Base-by-base conservation (phyloP, 2,797 vertebrate species). In the Rousettus madagascariensis region DNA sequence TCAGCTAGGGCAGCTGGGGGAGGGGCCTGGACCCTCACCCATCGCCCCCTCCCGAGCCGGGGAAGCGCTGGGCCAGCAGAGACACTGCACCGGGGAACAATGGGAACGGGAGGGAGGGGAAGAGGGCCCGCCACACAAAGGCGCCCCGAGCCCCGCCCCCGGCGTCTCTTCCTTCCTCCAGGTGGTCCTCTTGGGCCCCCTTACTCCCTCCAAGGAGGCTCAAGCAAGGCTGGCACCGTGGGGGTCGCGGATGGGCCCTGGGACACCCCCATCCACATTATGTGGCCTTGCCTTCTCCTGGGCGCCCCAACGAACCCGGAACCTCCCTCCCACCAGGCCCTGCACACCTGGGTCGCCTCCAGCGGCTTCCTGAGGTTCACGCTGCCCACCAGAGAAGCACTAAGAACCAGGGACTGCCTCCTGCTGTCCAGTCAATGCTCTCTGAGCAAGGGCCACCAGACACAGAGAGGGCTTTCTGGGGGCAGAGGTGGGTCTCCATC, bases 111-210 rank as follows among this genome's bases (percentile, higher is more conserved):
- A 55, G 57, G 69, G 33, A 33, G 63, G 61, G 61, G 84, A 41
- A 17, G 46, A 36, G 41, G 20, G 30, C 46, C 33, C 0, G n/a
- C 85, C 87, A 96, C 53, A 97, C 97, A 97, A 97, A 97, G 95
- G 95, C 80, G 26, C 63, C 68, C 6, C 6, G 22, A 41, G 85
- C 57, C 68, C 95, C 30, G 4, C 86, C 96, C 80, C 71, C 53
- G 83, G 84, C 46, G 0, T 77, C 90, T 87, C 96, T 97, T 97
- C 95, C 97, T 97, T 97, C 97, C 97, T 97, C 94, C 94, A 96
- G 97, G 96, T 97, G 95, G 80, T 8, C 12, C 28, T 66, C 79
- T 49, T 26, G 19, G 91, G 57, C 41, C 46, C 87, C 55, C 33
- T 26, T 6, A 20, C 22, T 43, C 92, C 43, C 86, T 46, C 46